Conservation (phyloP, 1,140 invertebrate genomes). For the Pachyrhynchus sulphureomaculatus region DNA sequence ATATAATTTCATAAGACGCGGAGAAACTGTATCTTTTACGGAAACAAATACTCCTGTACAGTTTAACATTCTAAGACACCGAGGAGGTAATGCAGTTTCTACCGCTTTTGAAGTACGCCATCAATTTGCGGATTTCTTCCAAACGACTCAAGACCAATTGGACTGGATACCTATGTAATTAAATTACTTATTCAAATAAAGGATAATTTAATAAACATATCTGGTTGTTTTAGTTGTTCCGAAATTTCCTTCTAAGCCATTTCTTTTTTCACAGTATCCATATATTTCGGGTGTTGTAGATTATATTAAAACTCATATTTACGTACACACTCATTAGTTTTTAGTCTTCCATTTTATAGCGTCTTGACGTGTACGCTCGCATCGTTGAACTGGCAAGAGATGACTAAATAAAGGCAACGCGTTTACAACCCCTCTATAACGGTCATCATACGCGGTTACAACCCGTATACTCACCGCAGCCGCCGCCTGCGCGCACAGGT, state of each 20-base stretch:
- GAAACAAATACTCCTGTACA: background rate
- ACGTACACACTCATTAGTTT: constrained; percentile 9
- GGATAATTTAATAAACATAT: background rate
- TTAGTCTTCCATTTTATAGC: constrained; percentile 5
- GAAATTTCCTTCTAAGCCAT: constrained; percentile 14
- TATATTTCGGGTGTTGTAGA: constrained; percentile 19
- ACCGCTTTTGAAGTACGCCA: constrained; percentile 1
- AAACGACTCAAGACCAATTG: background rate
- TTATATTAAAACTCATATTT: constrained; percentile 17
- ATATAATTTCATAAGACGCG: constrained; percentile 17
- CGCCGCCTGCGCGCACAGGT: too few relatives aligned
- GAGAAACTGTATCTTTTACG: too few relatives aligned
- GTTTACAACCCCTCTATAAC: too few relatives aligned
- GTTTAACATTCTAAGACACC: constrained; percentile 1
- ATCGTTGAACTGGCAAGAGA: background rate
- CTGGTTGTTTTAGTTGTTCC: constrained; percentile 16
- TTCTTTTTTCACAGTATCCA: constrained; percentile 3
- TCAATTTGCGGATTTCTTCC: constrained; percentile 4
- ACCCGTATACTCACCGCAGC: too few relatives aligned
- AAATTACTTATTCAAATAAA: constrained; percentile 5
- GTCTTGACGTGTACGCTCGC: background rate
- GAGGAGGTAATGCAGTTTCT: constrained; percentile 15
- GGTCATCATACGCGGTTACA: too few relatives aligned
- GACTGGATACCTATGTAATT: constrained; percentile 1
- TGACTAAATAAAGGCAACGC: too few relatives aligned